These are phyloP conservation scores for Apteryx owenii DNA, from an alignment of 2,113 vertebrate genomes.

Conservation along the genomic window DNA sequence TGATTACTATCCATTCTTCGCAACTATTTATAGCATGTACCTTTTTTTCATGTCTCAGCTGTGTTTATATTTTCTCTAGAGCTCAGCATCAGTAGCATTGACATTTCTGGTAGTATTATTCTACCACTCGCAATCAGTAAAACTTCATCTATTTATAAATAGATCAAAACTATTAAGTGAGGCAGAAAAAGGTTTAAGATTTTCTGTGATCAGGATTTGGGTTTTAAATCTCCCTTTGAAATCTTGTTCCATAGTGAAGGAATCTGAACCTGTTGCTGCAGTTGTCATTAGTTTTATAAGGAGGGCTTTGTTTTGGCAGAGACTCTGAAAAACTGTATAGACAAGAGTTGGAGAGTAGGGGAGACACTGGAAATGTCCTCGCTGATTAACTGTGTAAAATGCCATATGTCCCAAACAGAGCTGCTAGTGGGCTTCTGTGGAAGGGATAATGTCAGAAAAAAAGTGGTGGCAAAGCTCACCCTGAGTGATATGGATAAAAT, in stretches of 20 bases:
- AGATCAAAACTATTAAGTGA: neutral
- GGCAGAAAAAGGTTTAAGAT: neutral
- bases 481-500: neutral
- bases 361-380: neutral
- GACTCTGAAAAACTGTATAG: neutral
- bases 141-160: neutral
- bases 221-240: neutral
- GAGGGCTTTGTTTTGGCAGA: neutral
- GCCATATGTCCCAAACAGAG: neutral
- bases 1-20: slow-evolving; percentile 12
- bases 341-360: neutral
- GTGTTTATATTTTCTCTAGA: neutral
- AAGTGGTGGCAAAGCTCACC: neutral
- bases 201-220: neutral
- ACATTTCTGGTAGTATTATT: neutral
- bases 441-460: neutral
- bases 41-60: neutral
- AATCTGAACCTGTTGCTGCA: neutral
- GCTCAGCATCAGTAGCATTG: neutral
- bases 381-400: neutral
- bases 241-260: neutral
- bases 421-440: neutral
- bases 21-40: neutral
- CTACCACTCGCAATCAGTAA: neutral
- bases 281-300: neutral